These are phyloP conservation scores for Microtus montanus DNA, from an alignment of 2,113 vertebrate genomes.

Conservation along the genomic window DNA sequence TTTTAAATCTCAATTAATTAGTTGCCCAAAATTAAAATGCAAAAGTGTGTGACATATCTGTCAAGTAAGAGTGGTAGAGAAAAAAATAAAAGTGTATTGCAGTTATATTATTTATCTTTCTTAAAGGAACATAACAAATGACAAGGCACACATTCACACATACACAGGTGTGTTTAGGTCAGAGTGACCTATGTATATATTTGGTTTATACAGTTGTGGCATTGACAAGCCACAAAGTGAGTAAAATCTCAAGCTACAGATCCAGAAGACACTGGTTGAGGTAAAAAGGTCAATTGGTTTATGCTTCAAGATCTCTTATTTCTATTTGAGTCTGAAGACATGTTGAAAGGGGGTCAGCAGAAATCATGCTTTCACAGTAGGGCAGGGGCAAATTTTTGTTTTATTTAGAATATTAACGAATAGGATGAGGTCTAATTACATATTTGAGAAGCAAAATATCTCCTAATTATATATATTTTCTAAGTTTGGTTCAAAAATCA, in stretches of 20 bases:
- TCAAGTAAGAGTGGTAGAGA: neutral
- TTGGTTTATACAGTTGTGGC: neutral
- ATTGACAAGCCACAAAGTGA: neutral
- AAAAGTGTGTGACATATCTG: neutral
- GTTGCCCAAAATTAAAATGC: neutral
- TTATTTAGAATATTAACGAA: neutral
- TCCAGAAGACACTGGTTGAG: neutral
- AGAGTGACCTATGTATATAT: neutral
- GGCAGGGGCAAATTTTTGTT: neutral
- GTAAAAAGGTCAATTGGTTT: neutral
- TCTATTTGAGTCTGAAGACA: neutral
- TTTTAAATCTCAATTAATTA: neutral
- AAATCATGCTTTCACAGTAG: neutral
- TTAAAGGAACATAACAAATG: neutral
- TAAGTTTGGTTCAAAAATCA: rapidly evolving
- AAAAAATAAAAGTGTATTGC: neutral
- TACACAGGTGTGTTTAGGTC: neutral
- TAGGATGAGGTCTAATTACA: no score
- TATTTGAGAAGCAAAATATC: neutral
- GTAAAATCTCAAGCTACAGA: neutral
- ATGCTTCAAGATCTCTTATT: neutral
- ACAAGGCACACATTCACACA: neutral
- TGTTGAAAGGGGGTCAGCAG: neutral
- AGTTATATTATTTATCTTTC: neutral
- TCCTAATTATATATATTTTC: neutral